Evolutionary conservation across 2,888 invertebrate species (phyloP), one percentile per base, ranked within the genome.

Genomic region (Gryllus longicercus): DNA sequence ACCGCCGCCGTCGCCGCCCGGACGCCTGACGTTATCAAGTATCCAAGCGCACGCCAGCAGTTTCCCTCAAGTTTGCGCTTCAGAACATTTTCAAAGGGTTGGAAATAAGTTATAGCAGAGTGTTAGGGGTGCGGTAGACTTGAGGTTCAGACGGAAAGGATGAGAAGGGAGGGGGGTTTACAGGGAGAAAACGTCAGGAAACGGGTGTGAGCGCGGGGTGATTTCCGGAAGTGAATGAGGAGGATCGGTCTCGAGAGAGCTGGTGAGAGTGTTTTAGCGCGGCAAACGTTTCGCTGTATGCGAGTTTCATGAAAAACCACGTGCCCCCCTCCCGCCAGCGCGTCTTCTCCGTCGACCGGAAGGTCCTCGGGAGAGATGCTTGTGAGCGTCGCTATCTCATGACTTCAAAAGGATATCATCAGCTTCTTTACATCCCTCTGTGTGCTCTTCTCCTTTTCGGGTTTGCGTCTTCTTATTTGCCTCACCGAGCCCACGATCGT

Each of bases 21-120:
- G 38, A 38, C 63, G 8, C 63, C 63, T 18, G 63, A 63, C 63
- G 63, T n/a, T 63, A 63, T 63, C 63, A 63, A 63, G 63, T 63
- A 63, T 63, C 63, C 63, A 63, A 63, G 63, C n/a, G 63, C 63
- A 63, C 63, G 63, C 63, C 63, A 63, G 16, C 63, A 63, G 63
- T 63, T 63, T 63, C 63, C 63, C n/a, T 63, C 16, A n/a, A 63
- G 63, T 63, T 63, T 63, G 63, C 63, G 14, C 63, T 63, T 63
- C 63, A 63, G 63, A 63, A 63, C 63, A n/a, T 63, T 63, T 63
- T 63, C 63, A 63, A 63, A 63, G 63, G 63, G 63, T 63, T 63
- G 63, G 63, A 63, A 63, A 63, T 63, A 63, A 63, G 63, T 63
- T 63, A n/a, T n/a, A 18, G 63, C 63, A 63, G 63, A 63, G 63